Evolutionary conservation across 2,113 vertebrate species (phyloP), one percentile per base, ranked within the genome.

Genomic region (Sakesphorus luctuosus): DNA sequence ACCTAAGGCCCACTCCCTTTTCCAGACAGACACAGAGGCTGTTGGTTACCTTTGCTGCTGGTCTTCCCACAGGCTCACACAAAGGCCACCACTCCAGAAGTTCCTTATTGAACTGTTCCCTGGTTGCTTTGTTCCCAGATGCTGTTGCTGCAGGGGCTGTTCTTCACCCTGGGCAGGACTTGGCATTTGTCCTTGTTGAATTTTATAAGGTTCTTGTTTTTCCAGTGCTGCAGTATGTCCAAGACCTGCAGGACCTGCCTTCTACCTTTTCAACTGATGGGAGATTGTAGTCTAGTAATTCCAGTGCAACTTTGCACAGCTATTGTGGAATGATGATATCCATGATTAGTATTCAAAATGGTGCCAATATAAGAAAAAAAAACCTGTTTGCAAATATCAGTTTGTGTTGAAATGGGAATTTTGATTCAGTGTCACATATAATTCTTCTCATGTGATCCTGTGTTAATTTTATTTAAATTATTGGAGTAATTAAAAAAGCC

Each of bases 11-110:
- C 23, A 12, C 61, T 72, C 18, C 7, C 13, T n/a, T 52, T 33
- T n/a, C 18, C 53, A 35, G 5, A 9, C 28, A 71, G 7, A 13
- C 36, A 29, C 33, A 18, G 10, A 43, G 40, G 13, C 23, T 61
- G 10, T 25, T 66, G 38, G 21, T 21, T 75, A 29, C 29, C n/a
- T 33, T 46, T 53, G 49, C 2, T 74, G 11, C 29, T 47, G 29
- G 15, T 26, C 11, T 84, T 69, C 31, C 16, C 2, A 1, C 0
- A 1, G 33, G 47, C 13, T 74, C 29, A 46, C 0, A 1, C 2
- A 18, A 29, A 35, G 28, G 13, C 25, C 71, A 29, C 2, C 9
- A 10, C 28, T 63, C 6, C 44, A 69, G 67, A 36, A 23, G 18
- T 21, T 80, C 49, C 35, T 59, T 6, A 1, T 17, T 44, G 31